A percentile compares a stretch with the other conserved stretches of the same genome.
Conservation (phyloP, 2,888 invertebrate genomes). For the Hoplodrina ambigua region DNA sequence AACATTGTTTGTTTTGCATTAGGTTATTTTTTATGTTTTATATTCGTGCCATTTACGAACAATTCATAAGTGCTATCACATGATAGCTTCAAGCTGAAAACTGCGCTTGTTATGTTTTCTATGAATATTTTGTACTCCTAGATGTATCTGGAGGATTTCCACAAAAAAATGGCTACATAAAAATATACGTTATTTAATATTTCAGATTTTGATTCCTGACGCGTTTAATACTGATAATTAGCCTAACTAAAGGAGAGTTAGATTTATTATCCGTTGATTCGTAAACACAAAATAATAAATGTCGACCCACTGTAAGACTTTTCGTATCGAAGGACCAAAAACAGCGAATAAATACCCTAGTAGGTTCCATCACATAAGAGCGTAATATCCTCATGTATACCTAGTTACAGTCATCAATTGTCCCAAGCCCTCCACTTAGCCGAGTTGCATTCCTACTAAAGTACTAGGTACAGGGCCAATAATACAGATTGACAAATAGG, state of each 20-base stretch:
- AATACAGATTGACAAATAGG: conserved; percentile 63
- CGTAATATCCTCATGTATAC: not conserved
- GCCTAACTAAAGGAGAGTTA: too few species aligned
- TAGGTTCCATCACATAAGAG: not conserved
- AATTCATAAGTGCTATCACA: conserved; percentile 15
- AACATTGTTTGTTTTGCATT: conserved; percentile 51
- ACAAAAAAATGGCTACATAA: too few species aligned
- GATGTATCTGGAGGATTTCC: too few species aligned
- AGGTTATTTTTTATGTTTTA: conserved; percentile 36
- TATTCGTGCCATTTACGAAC: conserved; percentile 25
- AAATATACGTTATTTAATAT: too few species aligned
- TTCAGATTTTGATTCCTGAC: too few species aligned
- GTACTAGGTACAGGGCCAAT: conserved; percentile 32
- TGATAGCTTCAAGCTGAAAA: not conserved
- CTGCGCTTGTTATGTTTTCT: not conserved
- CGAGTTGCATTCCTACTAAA: conserved; percentile 43
- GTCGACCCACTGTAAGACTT: too few species aligned
- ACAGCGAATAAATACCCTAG: not conserved
- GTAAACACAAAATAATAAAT: too few species aligned
- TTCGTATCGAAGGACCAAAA: too few species aligned
- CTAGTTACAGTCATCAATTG: conserved; percentile 34
- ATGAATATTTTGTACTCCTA: too few species aligned
- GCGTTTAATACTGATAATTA: too few species aligned
- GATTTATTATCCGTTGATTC: too few species aligned
- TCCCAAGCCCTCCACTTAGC: conserved; percentile 29